Evolutionary conservation across 2,797 vertebrate genomes (phyloP).

Genomic region (Catamblyrhynchus diadema): DNA sequence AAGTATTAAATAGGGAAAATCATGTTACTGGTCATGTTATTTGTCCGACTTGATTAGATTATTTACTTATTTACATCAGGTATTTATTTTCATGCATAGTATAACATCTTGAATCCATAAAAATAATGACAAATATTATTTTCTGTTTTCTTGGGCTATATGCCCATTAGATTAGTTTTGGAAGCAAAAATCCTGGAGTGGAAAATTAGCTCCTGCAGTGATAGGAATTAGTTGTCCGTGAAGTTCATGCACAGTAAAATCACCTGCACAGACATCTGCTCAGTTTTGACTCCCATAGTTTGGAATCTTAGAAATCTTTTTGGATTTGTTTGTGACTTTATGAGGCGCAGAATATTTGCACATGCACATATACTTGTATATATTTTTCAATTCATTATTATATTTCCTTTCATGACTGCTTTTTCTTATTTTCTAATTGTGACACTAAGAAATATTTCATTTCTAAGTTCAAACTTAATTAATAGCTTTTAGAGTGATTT

Average conservation of each 20-base stretch:
- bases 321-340: not conserved
- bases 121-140: not conserved
- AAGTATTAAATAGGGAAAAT: not conserved
- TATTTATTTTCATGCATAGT: not conserved
- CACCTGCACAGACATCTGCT: not conserved
- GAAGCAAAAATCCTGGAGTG: not conserved
- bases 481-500: not conserved
- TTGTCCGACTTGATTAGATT: not conserved
- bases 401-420: not conserved
- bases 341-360: not conserved
- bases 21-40: not conserved
- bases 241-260: not conserved
- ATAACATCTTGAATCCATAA: not conserved
- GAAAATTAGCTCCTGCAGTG: not conserved
- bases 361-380: not conserved
- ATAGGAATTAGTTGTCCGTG: not conserved
- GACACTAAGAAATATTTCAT: not conserved
- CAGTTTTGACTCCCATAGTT: not conserved
- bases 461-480: not conserved
- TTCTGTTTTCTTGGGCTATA: not conserved
- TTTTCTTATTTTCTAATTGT: not conserved
- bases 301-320: not conserved
- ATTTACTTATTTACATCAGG: not conserved
- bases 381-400: not conserved
- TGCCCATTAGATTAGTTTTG: not conserved